Base-by-base conservation (phyloP, 2,888 invertebrate genomes). In the Oligia latruncula region DNA sequence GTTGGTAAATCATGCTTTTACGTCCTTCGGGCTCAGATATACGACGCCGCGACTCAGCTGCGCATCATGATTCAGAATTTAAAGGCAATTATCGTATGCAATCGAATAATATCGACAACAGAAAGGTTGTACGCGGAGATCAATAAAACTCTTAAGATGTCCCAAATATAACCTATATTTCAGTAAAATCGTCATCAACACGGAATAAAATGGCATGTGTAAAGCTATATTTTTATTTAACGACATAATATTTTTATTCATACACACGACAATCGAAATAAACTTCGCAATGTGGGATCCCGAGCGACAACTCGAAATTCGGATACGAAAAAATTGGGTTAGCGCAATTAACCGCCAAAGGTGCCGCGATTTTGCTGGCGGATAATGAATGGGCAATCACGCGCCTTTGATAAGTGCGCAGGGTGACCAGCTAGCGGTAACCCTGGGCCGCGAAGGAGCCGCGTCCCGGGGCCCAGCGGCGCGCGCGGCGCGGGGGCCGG, bases 1-100 rank as follows among this genome's bases (percentile, higher is more conserved):
- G 94, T 93, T 93, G 92, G 93, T 95, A 95, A 95, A 95, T 95
- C 95, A 95, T 94, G 90, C 88, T 89, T 91, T 91, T 92, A 91
- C 89, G 87, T 92, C 92, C 91, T 91, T 90, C 88, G 88, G 87
- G 91, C 89, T 88, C 89, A 87, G 88, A 89, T 87, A 90, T 83
- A 85, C 88, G 88, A 90, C 84, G 87, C 84, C 84, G 80, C 84
- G 82, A 88, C 77, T 90, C 91, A 91, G 89, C 89, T 92, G 91
- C 90, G 74, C 83, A 87, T 80, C 90, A 86, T 88, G 88, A 82
- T 87, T 85, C 82, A 77, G 82, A 78, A 78, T 74, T 68, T 80
- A 86, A 81, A 77, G 67, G 68, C 85, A 86, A 87, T 88, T 82
- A 82, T 79, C 71, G 75, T 75, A 72, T 75, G 78, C 80, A 83